phyloP scores from a whole-genome alignment of 2,888 invertebrate species.

The Ariolimax columbianus region DNA sequence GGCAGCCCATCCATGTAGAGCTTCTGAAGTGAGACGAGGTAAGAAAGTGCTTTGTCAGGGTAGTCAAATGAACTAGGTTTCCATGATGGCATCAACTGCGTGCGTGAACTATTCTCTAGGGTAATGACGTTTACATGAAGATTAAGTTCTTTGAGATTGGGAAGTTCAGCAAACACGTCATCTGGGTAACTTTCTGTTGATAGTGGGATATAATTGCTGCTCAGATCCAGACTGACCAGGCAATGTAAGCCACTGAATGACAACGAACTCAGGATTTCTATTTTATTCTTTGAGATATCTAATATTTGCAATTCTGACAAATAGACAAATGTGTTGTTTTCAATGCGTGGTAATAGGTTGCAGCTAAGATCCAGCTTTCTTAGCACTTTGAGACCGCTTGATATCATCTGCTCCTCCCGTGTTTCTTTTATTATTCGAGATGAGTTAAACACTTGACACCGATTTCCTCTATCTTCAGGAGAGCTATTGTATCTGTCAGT shows the following conservation, averaged over 20 bases:
- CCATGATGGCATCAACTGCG: too few species aligned
- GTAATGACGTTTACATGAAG: neutral
- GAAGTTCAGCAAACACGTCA: neutral
- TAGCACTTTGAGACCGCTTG: neutral
- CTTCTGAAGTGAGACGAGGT: neutral
- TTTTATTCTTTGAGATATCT: neutral
- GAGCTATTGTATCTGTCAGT: neutral
- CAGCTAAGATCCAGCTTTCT: neutral
- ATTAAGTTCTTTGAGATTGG: neutral
- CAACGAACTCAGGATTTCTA: neutral
- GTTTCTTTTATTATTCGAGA: neutral
- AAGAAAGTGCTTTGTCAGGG: neutral
- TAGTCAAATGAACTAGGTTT: neutral
- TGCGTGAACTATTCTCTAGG: neutral
- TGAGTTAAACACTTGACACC: neutral
- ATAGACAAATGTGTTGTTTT: neutral
- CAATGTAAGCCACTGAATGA: neutral
- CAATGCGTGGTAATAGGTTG: neutral
- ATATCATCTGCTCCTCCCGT: neutral
- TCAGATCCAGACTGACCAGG: neutral
- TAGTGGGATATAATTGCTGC: neutral
- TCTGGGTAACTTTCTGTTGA: constrained; percentile 11
- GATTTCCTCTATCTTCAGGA: neutral
- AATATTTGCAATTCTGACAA: neutral
- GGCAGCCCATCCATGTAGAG: neutral